Percentiles rank a stretch among this genome's conserved stretches.
phyloP scores from a whole-genome alignment of 2,888 invertebrate species.

The Lomographa bimaculata region DNA sequence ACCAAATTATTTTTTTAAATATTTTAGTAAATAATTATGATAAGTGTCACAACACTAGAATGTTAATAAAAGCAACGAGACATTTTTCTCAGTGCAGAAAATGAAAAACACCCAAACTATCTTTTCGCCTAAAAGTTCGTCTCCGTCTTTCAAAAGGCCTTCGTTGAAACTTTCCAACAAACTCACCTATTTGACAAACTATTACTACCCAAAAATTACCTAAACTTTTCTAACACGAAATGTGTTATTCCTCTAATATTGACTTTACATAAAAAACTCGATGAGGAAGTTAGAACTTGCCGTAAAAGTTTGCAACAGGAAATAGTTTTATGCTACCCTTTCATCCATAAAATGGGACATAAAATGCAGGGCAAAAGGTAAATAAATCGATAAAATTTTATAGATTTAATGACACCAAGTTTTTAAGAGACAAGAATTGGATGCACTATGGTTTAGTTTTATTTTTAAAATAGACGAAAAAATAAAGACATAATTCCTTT shows the following conservation, averaged over 20 bases:
- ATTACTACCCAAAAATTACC: slow-evolving; percentile 1
- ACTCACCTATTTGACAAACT: slow-evolving; percentile 13
- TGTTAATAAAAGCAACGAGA: too few relatives aligned
- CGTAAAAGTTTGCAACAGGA: slow-evolving; percentile 7
- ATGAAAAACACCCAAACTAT: too few relatives aligned
- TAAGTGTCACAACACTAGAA: too few relatives aligned
- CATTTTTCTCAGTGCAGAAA: too few relatives aligned
- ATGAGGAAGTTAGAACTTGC: slow-evolving; percentile 3
- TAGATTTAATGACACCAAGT: not conserved
- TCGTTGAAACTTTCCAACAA: slow-evolving; percentile 5
- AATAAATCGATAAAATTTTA: slow-evolving; percentile 1
- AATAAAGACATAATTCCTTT: too few relatives aligned
- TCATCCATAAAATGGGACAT: slow-evolving; percentile 4
- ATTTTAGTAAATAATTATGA: too few relatives aligned
- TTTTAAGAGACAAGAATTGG: not conserved
- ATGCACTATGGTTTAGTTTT: too few relatives aligned
- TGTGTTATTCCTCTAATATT: slow-evolving; percentile 20
- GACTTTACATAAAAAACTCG: slow-evolving; percentile 18
- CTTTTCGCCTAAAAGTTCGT: too few relatives aligned
- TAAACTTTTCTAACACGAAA: slow-evolving; percentile 15
- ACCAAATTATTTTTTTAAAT: too few relatives aligned
- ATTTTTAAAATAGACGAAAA: too few relatives aligned
- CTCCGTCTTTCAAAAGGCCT: too few relatives aligned
- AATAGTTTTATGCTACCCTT: slow-evolving; percentile 8
- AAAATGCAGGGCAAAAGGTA: not conserved